Base-by-base conservation (phyloP, 2,888 invertebrate genomes). In the Cheilosia pagana region DNA sequence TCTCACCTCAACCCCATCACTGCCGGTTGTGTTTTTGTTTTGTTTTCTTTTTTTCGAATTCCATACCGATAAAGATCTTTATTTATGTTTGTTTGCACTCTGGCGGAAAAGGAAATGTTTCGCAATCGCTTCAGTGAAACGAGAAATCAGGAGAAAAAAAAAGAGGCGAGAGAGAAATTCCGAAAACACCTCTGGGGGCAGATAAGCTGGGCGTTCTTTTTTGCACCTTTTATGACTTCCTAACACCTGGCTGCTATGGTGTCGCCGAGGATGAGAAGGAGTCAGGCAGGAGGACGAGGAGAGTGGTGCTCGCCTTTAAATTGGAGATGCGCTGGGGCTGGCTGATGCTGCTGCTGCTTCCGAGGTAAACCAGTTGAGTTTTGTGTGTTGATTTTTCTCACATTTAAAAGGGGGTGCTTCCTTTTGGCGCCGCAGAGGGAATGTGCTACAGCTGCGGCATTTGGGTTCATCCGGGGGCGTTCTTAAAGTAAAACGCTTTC, bases 11-110 rank as follows among this genome's bases (percentile, higher is more conserved):
- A 53, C 23, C 55, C 21, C 65, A 25, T 57, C 28, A 23, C 45
- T 43, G 16, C 3, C 2, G 10, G 53, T 16, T 16, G 19, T 43
- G 41, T 68, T 4, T 16, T 31, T 70, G 48, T 28, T 25, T 45
- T 43, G n/a, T 28, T 21, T 68, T 53, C n/a, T 25, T 45, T 43
- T 39, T 28, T 25, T 31, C 19, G 7, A 21, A 57, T 78, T 67
- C 28, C 41, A 52, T 68, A 74, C 63, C 68, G 83, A 83, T 83
- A 83, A 79, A 59, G 57, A 83, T 83, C 83, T 63, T 83, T 83
- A 79, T 79, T 83, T 83, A 83, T 83, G 83, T 83, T 83, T 83
- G 83, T 79, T 83, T 83, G 83, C 78, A 79, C 63, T 79, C 74
- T 60, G 52, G 74, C 57, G 70, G 72, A 68, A 71, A 83, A 50